Percentiles rank a stretch among this genome's conserved stretches.
Evolutionary conservation across 2,797 vertebrate species (phyloP).

Genomic region (Manis pentadactyla): DNA sequence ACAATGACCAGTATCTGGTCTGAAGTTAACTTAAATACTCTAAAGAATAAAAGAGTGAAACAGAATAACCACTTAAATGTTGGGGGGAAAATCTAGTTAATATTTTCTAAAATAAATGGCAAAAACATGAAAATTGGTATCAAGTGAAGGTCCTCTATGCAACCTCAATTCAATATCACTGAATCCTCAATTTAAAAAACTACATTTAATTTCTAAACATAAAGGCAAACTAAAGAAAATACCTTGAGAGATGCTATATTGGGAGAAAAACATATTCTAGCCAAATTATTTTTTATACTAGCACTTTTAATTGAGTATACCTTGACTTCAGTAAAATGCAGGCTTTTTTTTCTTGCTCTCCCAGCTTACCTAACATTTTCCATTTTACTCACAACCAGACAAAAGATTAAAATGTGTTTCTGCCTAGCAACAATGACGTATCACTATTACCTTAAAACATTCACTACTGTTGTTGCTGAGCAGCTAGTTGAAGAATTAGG

Average conservation of each 20-base stretch:
- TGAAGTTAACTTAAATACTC: constrained; percentile 50
- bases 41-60: constrained; percentile 42
- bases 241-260: constrained; percentile 3
- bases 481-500: too few species aligned
- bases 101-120: constrained; percentile 53
- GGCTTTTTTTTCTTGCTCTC: background rate
- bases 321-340: background rate
- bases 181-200: constrained; percentile 38
- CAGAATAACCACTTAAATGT: background rate
- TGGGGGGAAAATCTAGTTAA: background rate
- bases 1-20: background rate
- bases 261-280: constrained; percentile 34
- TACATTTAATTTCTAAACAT: constrained; percentile 36
- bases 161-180: constrained; percentile 60
- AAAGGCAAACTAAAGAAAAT: constrained; percentile 55
- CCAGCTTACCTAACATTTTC: constrained; percentile 42
- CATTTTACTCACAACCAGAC: constrained; percentile 50
- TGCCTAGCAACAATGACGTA: constrained; percentile 36
- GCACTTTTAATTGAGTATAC: constrained; percentile 24
- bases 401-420: constrained; percentile 57
- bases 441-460: constrained; percentile 48
- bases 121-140: constrained; percentile 60
- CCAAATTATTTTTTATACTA: constrained; percentile 25
- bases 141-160: background rate
- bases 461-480: background rate